A percentile compares a stretch with the other conserved stretches of the same genome.
phyloP scores from a whole-genome alignment of 2,888 invertebrate species.

The Drosophila maculinotata region DNA sequence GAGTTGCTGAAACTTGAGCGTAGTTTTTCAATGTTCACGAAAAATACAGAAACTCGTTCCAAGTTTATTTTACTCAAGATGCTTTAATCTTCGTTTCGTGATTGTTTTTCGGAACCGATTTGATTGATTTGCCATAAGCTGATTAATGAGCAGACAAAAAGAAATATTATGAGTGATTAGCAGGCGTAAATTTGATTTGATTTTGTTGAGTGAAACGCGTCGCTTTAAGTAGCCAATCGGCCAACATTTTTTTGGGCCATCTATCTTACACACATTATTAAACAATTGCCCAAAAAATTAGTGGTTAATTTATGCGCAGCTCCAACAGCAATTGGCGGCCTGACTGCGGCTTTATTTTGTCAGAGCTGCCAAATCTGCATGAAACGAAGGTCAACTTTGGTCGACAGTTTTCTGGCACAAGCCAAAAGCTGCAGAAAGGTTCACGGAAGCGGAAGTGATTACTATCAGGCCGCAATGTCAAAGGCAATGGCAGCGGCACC shows the following conservation, averaged over 20 bases:
- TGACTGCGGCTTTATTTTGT: constrained; percentile 33
- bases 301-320: constrained; percentile 36
- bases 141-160: constrained; percentile 49
- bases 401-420: constrained; percentile 14
- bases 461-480: constrained; percentile 29
- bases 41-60: not conserved
- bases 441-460: constrained; percentile 61
- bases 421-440: constrained; percentile 40
- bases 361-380: constrained; percentile 56
- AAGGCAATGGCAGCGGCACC: constrained; percentile 19
- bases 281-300: constrained; percentile 44
- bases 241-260: constrained; percentile 32
- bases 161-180: constrained; percentile 46
- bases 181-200: constrained; percentile 19
- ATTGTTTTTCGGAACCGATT: constrained; percentile 11
- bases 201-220: constrained; percentile 19
- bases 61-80: constrained; percentile 15
- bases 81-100: constrained; percentile 1
- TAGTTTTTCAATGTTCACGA: constrained; percentile 17
- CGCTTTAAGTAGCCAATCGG: constrained; percentile 25
- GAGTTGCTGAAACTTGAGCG: constrained; percentile 21
- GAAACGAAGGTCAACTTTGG: constrained; percentile 53
- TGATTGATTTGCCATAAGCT: constrained; percentile 66
- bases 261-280: constrained; percentile 44
- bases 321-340: constrained; percentile 16